Conservation (phyloP, 2,888 invertebrate species). For the Dioctria rufipes region DNA sequence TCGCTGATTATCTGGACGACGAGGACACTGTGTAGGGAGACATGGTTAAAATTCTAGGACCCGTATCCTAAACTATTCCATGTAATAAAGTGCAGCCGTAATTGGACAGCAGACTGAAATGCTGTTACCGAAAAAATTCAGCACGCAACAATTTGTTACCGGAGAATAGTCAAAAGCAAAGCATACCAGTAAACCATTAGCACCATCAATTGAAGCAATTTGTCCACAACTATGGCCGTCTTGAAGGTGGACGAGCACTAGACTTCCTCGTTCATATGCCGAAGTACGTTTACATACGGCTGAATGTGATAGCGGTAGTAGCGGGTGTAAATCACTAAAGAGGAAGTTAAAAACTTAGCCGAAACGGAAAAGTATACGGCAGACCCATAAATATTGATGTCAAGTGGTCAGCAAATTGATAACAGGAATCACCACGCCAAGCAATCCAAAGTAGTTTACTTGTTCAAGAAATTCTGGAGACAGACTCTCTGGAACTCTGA, state of each 20-base stretch:
- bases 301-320: neutral
- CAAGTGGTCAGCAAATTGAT: slow-evolving; percentile 46
- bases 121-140: slow-evolving; percentile 42
- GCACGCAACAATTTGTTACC: slow-evolving; percentile 34
- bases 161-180: slow-evolving; percentile 7
- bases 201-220: slow-evolving; percentile 46
- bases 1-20: neutral
- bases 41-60: neutral
- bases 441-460: slow-evolving; percentile 24
- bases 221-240: neutral
- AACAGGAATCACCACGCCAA: slow-evolving; percentile 46
- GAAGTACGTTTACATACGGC: neutral
- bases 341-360: slow-evolving; percentile 1
- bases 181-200: slow-evolving; percentile 43
- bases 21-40: neutral
- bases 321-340: neutral
- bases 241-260: neutral
- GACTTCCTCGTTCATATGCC: neutral
- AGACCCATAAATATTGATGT: slow-evolving; percentile 44
- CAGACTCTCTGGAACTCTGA: neutral
- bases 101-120: slow-evolving; percentile 20
- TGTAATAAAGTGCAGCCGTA: slow-evolving; percentile 22
- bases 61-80: neutral
- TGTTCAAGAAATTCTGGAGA: neutral
- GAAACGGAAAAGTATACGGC: slow-evolving; percentile 24